These are phyloP conservation scores for Palloptera scutellata DNA, from an alignment of 2,888 invertebrate species.

Conservation along the genomic window DNA sequence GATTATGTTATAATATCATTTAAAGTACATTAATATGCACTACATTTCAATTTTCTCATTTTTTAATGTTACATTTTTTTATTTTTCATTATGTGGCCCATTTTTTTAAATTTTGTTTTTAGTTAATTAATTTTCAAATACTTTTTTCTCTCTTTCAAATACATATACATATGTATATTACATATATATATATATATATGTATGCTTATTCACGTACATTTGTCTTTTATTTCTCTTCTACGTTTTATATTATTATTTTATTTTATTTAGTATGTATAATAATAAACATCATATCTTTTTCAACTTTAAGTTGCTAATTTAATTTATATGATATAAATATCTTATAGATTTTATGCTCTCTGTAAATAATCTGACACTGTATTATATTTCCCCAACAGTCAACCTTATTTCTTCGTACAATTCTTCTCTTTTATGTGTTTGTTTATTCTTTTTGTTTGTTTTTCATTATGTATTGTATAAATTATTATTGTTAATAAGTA, in stretches of 20 bases:
- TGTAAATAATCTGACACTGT: too few species aligned
- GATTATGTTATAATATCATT: too few species aligned
- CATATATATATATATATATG: conserved; percentile 20
- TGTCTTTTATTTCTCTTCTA: conserved; percentile 17
- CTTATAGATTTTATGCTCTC: conserved; percentile 37
- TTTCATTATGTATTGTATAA: too few species aligned
- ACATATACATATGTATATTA: conserved; percentile 32
- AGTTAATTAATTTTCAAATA: conserved; percentile 30
- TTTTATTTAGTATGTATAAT: conserved; percentile 26
- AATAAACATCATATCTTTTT: conserved; percentile 24
- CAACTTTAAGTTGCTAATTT: conserved; percentile 24
- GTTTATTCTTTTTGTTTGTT: too few species aligned
- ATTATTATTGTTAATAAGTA: too few species aligned
- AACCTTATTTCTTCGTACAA: too few species aligned
- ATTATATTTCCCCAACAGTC: too few species aligned
- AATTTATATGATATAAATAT: conserved; percentile 31
- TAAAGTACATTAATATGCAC: too few species aligned
- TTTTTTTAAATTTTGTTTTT: conserved; percentile 25
- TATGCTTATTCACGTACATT: conserved; percentile 25
- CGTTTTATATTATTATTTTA: conserved; percentile 22
- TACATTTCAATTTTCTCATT: too few species aligned
- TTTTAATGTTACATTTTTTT: background rate
- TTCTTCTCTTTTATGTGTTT: too few species aligned
- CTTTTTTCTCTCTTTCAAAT: conserved; percentile 31
- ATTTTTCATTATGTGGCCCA: conserved; percentile 17